Base-by-base conservation (phyloP, 2,113 vertebrate species). In the Anolis sagrei region DNA sequence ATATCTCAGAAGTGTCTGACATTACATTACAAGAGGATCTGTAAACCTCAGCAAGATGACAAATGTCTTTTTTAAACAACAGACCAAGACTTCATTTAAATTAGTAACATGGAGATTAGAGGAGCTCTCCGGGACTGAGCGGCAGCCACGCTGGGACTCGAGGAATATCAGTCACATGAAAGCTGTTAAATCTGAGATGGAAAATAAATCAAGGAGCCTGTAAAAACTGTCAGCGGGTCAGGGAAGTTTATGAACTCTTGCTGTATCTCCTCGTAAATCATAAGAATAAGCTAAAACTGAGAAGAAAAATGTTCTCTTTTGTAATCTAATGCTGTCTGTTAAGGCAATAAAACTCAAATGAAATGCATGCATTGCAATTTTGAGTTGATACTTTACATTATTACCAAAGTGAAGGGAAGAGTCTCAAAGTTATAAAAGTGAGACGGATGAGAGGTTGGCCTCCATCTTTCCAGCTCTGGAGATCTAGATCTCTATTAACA, bases 241-340 rank as follows among this genome's bases (percentile, higher is more conserved):
- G 95, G 96, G 95, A 97, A 97, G 96, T 97, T 97, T 98, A 97
- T 97, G 96, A 97, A 97, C 96, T 97, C 96, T 96, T 96, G 96
- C 95, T 95, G 95, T 96, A 97, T 96, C 95, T 96, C 96, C 95
- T 95, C 95, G 96, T 97, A 97, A 97, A 97, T 98, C 97, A 97
- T 96, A 94, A 93, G 95, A 96, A 97, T 97, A 96, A 97, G 96
- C 96, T 97, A 95, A 96, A 96, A 96, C 95, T 94, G 94, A 95
- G 95, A 96, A 96, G 96, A 97, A 96, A 96, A 97, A 97, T 97
- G 96, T 96, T 95, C 96, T 94, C 96, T 97, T 97, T 97, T 97
- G 96, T 97, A 96, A 97, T 97, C 96, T 96, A 96, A 97, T 95
- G 95, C 95, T 96, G 96, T 96, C 96, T 96, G 96, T 97, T 96